phyloP scores from a whole-genome alignment of 2,888 invertebrate species.

The Tipula helvola region DNA sequence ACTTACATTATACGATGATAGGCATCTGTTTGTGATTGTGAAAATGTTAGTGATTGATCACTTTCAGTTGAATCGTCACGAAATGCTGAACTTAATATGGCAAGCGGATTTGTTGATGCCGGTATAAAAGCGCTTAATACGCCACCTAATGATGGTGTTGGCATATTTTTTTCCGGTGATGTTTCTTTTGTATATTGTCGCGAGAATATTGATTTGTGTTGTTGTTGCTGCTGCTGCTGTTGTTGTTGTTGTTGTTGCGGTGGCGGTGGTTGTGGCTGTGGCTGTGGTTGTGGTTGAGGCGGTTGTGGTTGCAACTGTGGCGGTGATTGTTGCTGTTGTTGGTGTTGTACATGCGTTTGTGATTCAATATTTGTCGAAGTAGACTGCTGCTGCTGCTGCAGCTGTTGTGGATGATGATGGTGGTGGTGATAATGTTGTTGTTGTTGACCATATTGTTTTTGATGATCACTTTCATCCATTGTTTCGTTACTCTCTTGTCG shows the following conservation, averaged over 20 bases:
- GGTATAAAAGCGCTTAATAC: conserved; percentile 8
- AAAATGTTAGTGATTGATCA: conserved; percentile 36
- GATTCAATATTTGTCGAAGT: background rate
- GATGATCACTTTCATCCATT: background rate
- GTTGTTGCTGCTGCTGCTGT: background rate
- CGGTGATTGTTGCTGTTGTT: background rate
- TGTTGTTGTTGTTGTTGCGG: background rate
- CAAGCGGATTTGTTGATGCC: conserved; percentile 5
- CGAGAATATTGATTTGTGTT: conserved; percentile 15
- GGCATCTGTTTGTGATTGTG: conserved; percentile 34
- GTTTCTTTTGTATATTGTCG: conserved; percentile 21
- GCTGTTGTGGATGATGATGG: background rate
- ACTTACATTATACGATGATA: conserved; percentile 36
- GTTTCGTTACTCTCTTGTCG: background rate
- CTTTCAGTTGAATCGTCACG: conserved; percentile 38
- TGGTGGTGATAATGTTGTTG: conserved; percentile 18
- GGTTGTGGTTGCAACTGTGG: background rate
- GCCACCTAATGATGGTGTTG: conserved; percentile 29
- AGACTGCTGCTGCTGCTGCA: background rate
- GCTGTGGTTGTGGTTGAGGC: background rate
- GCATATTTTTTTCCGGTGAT: conserved; percentile 28
- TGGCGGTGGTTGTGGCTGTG: background rate
- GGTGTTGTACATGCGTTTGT: background rate
- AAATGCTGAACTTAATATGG: conserved; percentile 24
- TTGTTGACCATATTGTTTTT: conserved; percentile 18